Conservation (phyloP, 2,888 invertebrate species). For the Portevinia maculata region DNA sequence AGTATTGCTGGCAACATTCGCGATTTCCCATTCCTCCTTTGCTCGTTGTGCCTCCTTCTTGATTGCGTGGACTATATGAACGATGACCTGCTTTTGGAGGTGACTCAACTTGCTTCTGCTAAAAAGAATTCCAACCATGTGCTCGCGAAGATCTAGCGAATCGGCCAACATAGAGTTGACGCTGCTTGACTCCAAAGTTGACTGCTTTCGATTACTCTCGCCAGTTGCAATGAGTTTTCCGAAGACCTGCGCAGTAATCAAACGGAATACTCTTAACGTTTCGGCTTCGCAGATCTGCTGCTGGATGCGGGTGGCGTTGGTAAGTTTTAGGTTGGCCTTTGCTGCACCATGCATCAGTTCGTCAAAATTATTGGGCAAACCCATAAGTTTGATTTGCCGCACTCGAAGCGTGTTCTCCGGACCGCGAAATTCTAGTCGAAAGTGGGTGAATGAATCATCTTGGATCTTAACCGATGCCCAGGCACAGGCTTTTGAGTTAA, state of each 20-base stretch:
- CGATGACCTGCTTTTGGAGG: conserved; percentile 95
- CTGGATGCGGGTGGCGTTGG: conserved; percentile 85
- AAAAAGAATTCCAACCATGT: conserved; percentile 98
- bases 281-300: conserved; percentile 95
- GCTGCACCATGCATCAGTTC: conserved; percentile 68
- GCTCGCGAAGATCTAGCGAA: conserved; percentile 92
- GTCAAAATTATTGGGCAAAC: conserved; percentile 83
- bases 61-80: conserved; percentile 95
- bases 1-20: conserved; percentile 79
- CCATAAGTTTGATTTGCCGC: conserved; percentile 90
- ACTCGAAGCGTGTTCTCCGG: conserved; percentile 95
- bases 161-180: conserved; percentile 81
- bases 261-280: conserved; percentile 94
- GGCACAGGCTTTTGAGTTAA: conserved; percentile 92
- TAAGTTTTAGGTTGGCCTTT: conserved; percentile 79
- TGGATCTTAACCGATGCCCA: conserved; percentile 95
- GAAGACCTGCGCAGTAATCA: conserved; percentile 93
- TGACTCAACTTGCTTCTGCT: conserved; percentile 96
- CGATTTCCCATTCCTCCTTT: conserved; percentile 95
- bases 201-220: conserved; percentile 74
- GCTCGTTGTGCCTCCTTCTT: conserved; percentile 93
- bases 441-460: conserved; percentile 85
- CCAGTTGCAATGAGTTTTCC: conserved; percentile 90
- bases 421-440: conserved; percentile 94
- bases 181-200: conserved; percentile 80